These are phyloP conservation scores for Porites rus DNA, from an alignment of 92 coral and sea anemone genomes.

Conservation along the genomic window DNA sequence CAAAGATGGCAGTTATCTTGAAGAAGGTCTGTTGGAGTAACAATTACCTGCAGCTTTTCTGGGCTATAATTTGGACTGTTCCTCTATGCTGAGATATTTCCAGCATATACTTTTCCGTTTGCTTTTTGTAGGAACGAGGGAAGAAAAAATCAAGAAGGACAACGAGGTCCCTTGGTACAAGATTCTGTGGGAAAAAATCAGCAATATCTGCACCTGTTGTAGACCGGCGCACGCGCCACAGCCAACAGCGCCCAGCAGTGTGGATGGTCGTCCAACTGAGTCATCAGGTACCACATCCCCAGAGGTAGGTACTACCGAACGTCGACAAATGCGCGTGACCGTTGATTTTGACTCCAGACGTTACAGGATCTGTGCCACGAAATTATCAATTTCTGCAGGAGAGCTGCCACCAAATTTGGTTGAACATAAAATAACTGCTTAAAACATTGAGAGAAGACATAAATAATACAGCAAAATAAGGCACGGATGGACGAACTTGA, in stretches of 20 bases:
- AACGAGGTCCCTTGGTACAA: slow-evolving; percentile 81
- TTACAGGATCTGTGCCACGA: too few relatives aligned
- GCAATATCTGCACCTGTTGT: slow-evolving; percentile 68
- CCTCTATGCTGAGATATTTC: background rate
- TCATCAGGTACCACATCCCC: background rate
- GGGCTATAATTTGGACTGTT: background rate
- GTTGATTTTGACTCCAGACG: too few relatives aligned
- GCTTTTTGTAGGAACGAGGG: slow-evolving; percentile 72
- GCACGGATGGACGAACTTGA: too few relatives aligned
- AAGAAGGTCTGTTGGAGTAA: too few relatives aligned
- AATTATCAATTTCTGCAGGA: too few relatives aligned
- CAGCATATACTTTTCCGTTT: background rate
- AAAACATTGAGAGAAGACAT: too few relatives aligned
- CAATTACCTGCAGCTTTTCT: background rate
- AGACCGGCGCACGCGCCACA: slow-evolving; percentile 68
- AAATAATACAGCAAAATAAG: too few relatives aligned
- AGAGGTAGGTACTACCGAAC: slow-evolving; percentile 27
- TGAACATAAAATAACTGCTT: too few relatives aligned
- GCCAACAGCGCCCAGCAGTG: slow-evolving; percentile 22
- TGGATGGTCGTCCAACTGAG: slow-evolving; percentile 1
- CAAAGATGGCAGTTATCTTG: too few relatives aligned
- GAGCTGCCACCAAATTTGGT: too few relatives aligned
- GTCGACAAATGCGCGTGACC: too few relatives aligned
- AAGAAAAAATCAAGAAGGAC: slow-evolving; percentile 66
- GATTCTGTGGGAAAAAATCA: slow-evolving; percentile 69